Base-by-base conservation (phyloP, 2,797 vertebrate species). In the Enteromius thamalakanensis region DNA sequence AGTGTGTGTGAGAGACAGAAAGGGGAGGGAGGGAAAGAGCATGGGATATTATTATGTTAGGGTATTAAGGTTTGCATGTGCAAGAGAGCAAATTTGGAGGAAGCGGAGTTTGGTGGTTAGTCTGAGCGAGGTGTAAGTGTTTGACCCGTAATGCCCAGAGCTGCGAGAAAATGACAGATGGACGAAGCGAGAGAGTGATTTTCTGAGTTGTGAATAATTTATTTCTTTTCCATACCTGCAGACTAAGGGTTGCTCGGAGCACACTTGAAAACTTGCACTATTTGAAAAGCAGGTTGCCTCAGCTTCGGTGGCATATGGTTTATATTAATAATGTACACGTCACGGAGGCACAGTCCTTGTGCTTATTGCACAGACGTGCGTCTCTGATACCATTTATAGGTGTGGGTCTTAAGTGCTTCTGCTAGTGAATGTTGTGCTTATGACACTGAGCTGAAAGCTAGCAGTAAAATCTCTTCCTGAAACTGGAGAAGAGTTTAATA, bases 261-360 rank as follows among this genome's bases (percentile, higher is more conserved):
- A 81, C 47, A 79, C 76, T 67, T 81, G 69, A 77, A 82, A 49
- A 82, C 40, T 60, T 80, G 71, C 72, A 68, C 68, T 42, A 40
- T 85, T 84, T 72, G 21, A 80, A 69, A 84, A 80, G 11, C 67
- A 72, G 67, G 58, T 62, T 81, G 65, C 76, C 70, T 82, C 55
- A 37, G 67, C 70, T 86, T 82, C 64, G 23, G 75, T 51, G 82
- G 51, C 84, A 84, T 87, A 84, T 82, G 76, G 64, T 62, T 87
- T 67, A 55, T 79, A 87, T 86, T 72, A 87, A 87, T 87, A 86
- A 87, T 87, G 85, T 65, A 87, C 42, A 51, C 45, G 26, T 47
- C 67, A 64, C 75, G 37, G 53, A 29, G 68, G 72, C 62, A 82
- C 81, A 82, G 45, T 71, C 87, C 64, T 62, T 64, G 53, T 81